Evolutionary conservation across 1,140 invertebrate genomes (phyloP).

Genomic region (Formica exsecta): DNA sequence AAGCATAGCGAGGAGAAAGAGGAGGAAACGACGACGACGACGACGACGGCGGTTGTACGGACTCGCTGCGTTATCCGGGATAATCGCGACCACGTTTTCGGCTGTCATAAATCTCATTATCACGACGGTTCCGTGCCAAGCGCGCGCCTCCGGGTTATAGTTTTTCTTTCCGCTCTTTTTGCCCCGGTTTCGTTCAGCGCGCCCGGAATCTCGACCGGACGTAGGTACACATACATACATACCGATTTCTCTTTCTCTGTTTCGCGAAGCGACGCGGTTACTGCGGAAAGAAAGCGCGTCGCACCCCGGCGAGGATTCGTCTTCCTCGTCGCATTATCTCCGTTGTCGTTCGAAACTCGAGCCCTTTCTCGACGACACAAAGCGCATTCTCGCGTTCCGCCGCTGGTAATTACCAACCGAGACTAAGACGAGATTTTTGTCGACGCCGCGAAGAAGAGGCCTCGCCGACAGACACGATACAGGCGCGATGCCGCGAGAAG

Average conservation of each 20-base stretch:
- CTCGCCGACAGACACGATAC: conserved; percentile 32
- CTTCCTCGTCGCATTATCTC: conserved; percentile 63
- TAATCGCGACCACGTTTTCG: conserved; percentile 77
- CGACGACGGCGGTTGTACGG: not conserved
- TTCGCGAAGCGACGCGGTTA: conserved; percentile 10
- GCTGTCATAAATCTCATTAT: conserved; percentile 77
- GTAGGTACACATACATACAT: conserved; percentile 1
- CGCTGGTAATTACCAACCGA: conserved; percentile 69
- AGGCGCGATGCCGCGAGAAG: not conserved
- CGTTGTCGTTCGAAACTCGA: conserved; percentile 60
- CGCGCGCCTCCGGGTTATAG: conserved; percentile 65
- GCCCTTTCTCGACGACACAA: conserved; percentile 57
- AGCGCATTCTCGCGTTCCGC: conserved; percentile 63
- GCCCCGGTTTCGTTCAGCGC: conserved; percentile 30
- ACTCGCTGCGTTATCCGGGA: conserved; percentile 46
- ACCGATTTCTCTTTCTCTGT: not conserved
- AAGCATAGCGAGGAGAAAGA: not conserved
- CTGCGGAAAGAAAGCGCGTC: conserved; percentile 43
- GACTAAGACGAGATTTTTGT: conserved; percentile 56
- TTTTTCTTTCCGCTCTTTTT: conserved; percentile 56
- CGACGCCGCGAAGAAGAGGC: not conserved
- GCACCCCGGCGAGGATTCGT: conserved; percentile 52
- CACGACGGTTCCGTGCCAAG: conserved; percentile 63
- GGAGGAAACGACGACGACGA: not conserved
- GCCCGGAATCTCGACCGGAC: conserved; percentile 51